Evolutionary conservation across 2,888 invertebrate genomes (phyloP), one percentile per base, ranked within the genome.

Genomic region (Diarsia mendica): DNA sequence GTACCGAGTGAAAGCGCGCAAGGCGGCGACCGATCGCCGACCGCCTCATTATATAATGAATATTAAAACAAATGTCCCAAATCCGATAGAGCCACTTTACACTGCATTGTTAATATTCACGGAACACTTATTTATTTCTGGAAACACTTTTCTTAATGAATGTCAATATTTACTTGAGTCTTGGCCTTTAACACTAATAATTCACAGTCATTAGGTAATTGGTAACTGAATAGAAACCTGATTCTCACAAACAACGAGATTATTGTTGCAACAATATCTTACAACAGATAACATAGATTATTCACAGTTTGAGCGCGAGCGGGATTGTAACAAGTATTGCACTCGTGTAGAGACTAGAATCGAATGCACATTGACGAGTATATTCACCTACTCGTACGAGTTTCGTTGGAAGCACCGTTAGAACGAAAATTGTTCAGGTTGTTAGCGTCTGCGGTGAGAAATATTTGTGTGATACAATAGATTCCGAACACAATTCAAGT

Each of bases 11-110:
- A 96, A 96, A 96, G 96, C 96, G 92, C 90, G 91, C 92, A 91
- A 91, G 90, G 88, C 89, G 87, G 88, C 89, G 88, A 89, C 89
- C 90, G 92, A 91, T 91, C 92, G 92, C 88, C 91, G 92, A 91
- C 90, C 91, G 91, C 88, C 90, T 94, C 95, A 93, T 96, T 96
- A 96, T 94, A 92, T 95, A 96, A 96, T 94, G 95, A 95, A 94
- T 94, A 94, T 95, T 91, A 94, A 95, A 94, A 92, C 94, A 93
- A 94, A 93, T 92, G 95, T 92, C 92, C 95, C 93, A 91, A 95
- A 95, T 94, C 92, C 92, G 89, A 87, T 91, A 89, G 88, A 89
- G 88, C 87, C 86, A 91, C 91, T 90, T 89, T 90, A 88, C 89
- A 88, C 86, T 86, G 44, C 89, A 89, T 90, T 92, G 91, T 91